Base-by-base conservation (phyloP, 2,888 invertebrate species). In the Acleris laterana region DNA sequence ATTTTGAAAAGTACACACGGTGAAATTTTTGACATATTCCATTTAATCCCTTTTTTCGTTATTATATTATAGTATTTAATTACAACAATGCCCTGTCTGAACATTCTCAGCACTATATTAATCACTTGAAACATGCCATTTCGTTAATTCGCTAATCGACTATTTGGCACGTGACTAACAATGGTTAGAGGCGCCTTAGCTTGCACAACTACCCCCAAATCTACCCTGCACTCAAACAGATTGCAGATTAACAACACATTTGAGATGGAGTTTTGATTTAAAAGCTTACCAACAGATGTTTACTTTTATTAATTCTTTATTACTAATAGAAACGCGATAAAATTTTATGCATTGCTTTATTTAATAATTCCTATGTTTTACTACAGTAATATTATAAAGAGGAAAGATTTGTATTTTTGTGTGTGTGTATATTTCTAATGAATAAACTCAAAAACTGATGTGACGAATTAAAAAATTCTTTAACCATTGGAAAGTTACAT, bases 71-170 rank as follows among this genome's bases (percentile, higher is more conserved):
- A n/a, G n/a, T n/a, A n/a, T 44, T 13, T 13, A 6, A 44, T n/a
- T 44, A 6, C 7, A 52, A 11, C 13, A 16, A 55, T 38, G 4
- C 5, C 38, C 5, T 61, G 11, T 62, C 62, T 62, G 44, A 20
- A 25, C 32, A 25, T 11, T 62, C 49, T 16, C 38, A 63, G 16
- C 66, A 67, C 70, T 69, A 49, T 55, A 13, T 22, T 19, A 53
- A 59, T 32, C 49, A 56, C 58, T 61, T 42, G 53, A 68, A 74
- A 72, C 73, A 71, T 74, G 75, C 69, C 68, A 79, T 73, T 68
- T 74, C 70, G 77, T 77, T 83, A 83, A 85, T 84, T 82, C 73
- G 80, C 77, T 76, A 82, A 84, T 79, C 74, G 62, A 68, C 62
- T 55, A 55, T 56, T 62, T 70, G 52, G 64, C 67, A 76, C 78